Conservation (phyloP, 2,888 invertebrate genomes). For the Neoscelio sp. region DNA sequence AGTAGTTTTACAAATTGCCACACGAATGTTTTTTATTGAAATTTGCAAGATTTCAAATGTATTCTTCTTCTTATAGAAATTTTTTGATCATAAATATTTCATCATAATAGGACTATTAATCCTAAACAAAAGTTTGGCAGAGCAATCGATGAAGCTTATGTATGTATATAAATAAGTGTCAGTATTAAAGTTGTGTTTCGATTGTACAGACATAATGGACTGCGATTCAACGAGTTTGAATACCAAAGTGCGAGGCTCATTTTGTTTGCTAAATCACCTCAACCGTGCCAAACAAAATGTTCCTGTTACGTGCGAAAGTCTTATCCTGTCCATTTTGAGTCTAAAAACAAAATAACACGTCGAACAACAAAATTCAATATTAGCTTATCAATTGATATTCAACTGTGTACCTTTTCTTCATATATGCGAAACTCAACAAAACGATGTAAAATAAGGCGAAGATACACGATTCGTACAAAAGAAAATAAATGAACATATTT, state of each 20-base stretch:
- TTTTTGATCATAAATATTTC: too few species aligned
- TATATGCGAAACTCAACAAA: constrained; percentile 33
- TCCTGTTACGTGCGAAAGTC: not conserved
- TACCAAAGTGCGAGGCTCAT: constrained; percentile 4
- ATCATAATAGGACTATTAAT: too few species aligned
- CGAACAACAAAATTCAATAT: constrained; percentile 7
- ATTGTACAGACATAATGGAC: constrained; percentile 4
- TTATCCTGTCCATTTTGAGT: constrained; percentile 2
- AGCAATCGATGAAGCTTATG: constrained; percentile 31
- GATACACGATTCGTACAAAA: constrained; percentile 50
- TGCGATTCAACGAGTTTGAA: constrained; percentile 4
- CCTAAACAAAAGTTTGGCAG: too few species aligned
- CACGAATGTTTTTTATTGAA: too few species aligned
- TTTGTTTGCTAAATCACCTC: constrained; percentile 38
- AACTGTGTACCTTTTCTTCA: constrained; percentile 49
- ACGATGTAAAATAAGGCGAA: constrained; percentile 35
- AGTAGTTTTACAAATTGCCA: too few species aligned
- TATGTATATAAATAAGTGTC: too few species aligned
- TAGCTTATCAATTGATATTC: constrained; percentile 27
- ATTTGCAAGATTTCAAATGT: too few species aligned
- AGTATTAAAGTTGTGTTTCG: constrained; percentile 27
- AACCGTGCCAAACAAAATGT: not conserved
- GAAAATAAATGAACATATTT: constrained; percentile 47
- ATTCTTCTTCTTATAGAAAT: too few species aligned
- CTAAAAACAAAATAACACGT: not conserved